phyloP scores from a whole-genome alignment of 2,888 invertebrate species.

The Neoitamus cyanurus region DNA sequence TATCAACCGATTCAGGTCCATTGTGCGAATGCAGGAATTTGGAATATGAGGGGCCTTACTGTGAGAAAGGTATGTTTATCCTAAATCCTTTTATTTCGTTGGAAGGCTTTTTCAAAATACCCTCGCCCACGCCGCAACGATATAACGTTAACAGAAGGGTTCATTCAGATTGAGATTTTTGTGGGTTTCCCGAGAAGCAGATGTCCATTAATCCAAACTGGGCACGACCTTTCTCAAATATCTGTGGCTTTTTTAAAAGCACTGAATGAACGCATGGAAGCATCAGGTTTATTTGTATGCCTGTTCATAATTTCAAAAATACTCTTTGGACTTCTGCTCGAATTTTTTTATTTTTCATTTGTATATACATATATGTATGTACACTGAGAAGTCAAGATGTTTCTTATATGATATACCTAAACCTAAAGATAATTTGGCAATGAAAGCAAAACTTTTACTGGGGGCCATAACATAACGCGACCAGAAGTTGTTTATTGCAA shows the following conservation, averaged over 20 bases:
- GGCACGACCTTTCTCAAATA: background rate
- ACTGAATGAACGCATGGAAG: background rate
- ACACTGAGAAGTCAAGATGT: too few species aligned
- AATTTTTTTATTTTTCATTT: too few species aligned
- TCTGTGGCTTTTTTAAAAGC: background rate
- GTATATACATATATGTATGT: too few species aligned
- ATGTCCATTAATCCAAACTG: background rate
- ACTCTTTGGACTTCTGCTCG: background rate
- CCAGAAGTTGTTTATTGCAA: background rate
- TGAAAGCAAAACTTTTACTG: background rate
- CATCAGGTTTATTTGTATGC: background rate
- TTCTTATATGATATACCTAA: too few species aligned
- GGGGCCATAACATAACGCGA: background rate
- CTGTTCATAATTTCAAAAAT: background rate
- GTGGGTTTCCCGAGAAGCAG: background rate
- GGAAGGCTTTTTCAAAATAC: background rate
- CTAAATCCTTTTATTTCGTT: background rate
- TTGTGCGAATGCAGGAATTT: constrained; percentile 94
- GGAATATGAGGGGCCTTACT: constrained; percentile 93
- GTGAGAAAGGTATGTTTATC: constrained; percentile 84
- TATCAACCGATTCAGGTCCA: constrained; percentile 93
- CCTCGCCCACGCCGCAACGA: background rate
- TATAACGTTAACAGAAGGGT: background rate
- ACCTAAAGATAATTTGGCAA: background rate
- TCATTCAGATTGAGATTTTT: background rate